Conservation (phyloP, 2,888 invertebrate species). For the Cheilosia vulpina region DNA sequence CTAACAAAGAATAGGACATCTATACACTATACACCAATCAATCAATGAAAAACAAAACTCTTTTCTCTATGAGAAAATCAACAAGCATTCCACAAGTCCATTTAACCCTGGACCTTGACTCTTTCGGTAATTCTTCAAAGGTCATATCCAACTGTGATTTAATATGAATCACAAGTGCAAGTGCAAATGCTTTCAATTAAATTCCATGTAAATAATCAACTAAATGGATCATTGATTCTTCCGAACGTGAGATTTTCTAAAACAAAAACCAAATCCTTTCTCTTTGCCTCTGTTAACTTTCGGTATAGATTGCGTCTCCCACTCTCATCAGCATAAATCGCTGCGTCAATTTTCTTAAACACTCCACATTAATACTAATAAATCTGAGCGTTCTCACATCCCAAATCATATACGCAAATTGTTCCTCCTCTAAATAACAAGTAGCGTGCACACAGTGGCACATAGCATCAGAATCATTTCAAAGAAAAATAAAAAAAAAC, state of each 20-base stretch:
- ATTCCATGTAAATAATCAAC: constrained; percentile 32
- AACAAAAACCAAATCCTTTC: constrained; percentile 22
- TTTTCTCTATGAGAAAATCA: not conserved
- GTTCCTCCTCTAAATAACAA: constrained; percentile 52
- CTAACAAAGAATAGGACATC: too few relatives aligned
- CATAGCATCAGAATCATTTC: constrained; percentile 38
- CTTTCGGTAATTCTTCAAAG: not conserved
- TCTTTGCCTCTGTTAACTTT: not conserved
- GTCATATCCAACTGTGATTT: not conserved
- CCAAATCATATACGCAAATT: constrained; percentile 58
- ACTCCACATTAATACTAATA: constrained; percentile 66
- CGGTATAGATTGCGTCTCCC: constrained; percentile 8
- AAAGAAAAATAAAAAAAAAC: constrained; percentile 45
- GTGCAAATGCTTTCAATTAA: constrained; percentile 13
- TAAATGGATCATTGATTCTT: constrained; percentile 51
- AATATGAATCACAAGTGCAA: constrained; percentile 34
- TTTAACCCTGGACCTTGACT: constrained; percentile 13
- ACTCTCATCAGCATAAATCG: constrained; percentile 38
- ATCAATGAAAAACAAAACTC: too few relatives aligned
- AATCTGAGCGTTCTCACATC: constrained; percentile 62
- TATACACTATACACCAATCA: too few relatives aligned
- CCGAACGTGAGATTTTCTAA: constrained; percentile 60
- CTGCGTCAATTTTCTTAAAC: constrained; percentile 67
- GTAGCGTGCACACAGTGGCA: constrained; percentile 60
- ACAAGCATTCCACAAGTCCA: not conserved